Evolutionary conservation across 2,113 vertebrate genomes (phyloP), one percentile per base, ranked within the genome.

Genomic region (Globicephala melas): DNA sequence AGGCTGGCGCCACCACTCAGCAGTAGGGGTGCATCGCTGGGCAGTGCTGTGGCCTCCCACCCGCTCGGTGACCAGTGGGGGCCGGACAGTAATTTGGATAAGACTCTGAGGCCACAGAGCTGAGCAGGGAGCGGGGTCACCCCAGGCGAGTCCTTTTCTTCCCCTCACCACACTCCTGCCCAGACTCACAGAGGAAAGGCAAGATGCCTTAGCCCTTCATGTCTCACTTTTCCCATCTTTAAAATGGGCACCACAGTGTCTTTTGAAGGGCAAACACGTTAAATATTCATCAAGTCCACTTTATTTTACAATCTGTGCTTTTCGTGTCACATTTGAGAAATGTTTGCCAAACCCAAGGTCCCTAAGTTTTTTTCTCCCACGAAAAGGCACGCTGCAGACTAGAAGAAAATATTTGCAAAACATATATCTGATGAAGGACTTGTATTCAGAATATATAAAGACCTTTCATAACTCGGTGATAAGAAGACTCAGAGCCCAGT

Each of bases 1-100:
- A n/a, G 76, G 21, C 31, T 3, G 47, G 31, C 10, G 1, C 47
- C 74, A 77, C 10, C 5, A 0, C 82, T 44, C 41, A 15, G 41
- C 21, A 14, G 62, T 2, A 0, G 14, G 44, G 33, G 20, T 26
- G 31, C 21, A 0, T 63, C 20, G 3, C 8, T 9, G 20, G 62
- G 41, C 62, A n/a, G 62, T 1, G 28, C 28, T 10, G 20, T 1
- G 47, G 73, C 41, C 12, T 44, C 18, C 38, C 38, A 47, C 36
- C 38, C 15, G 20, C 38, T 28, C 7, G 41, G 31, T 31, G 14
- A 33, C 62, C 31, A 25, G 18, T 8, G 21, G 20, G 60, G 62
- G 8, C 62, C 41, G 36, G 33, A 38, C 1, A n/a, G 20, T 36
- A 5, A n/a, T 33, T 5, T 17, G 77, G 50, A 13, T 23, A 55